A percentile compares a stretch with the other conserved stretches of the same genome.
Conservation (phyloP, 2,888 invertebrate genomes). For the Polydrusus pterygomalis region DNA sequence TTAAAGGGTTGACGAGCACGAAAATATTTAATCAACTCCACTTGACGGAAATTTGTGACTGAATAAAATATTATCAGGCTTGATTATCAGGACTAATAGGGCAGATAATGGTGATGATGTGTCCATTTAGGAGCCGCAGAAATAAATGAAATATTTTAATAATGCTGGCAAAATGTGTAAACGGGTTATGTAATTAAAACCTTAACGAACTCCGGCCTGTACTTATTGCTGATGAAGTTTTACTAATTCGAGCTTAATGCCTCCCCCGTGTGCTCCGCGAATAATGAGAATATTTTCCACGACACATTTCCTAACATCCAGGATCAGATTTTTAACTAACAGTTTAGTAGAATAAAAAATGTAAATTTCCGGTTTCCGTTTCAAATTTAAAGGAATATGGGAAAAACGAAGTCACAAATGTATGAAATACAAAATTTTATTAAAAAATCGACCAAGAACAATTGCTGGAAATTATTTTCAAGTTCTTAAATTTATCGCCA, state of each 20-base stretch:
- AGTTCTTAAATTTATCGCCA: no score
- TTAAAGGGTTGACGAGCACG: not conserved
- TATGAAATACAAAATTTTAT: no score
- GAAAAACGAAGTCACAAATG: no score
- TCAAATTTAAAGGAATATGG: no score
- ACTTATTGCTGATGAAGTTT: slow-evolving; percentile 69
- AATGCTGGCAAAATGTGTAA: slow-evolving; percentile 64
- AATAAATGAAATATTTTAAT: slow-evolving; percentile 69
- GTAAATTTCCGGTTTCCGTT: no score
- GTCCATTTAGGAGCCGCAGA: slow-evolving; percentile 61
- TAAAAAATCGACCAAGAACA: no score
- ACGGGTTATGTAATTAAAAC: slow-evolving; percentile 67
- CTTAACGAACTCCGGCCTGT: slow-evolving; percentile 65
- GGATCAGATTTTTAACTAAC: slow-evolving; percentile 13
- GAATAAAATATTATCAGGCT: slow-evolving; percentile 57
- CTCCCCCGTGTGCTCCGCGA: slow-evolving; percentile 25
- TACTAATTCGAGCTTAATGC: slow-evolving; percentile 62
- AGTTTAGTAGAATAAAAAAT: not conserved
- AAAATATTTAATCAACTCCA: slow-evolving; percentile 51
- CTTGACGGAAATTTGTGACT: slow-evolving; percentile 51
- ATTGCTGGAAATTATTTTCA: no score
- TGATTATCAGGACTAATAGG: slow-evolving; percentile 59
- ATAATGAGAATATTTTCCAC: slow-evolving; percentile 44
- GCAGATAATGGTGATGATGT: slow-evolving; percentile 60
- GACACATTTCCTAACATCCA: slow-evolving; percentile 30